phyloP scores from a whole-genome alignment of 2,797 vertebrate species.

The Odontamblyopus lacepedii region DNA sequence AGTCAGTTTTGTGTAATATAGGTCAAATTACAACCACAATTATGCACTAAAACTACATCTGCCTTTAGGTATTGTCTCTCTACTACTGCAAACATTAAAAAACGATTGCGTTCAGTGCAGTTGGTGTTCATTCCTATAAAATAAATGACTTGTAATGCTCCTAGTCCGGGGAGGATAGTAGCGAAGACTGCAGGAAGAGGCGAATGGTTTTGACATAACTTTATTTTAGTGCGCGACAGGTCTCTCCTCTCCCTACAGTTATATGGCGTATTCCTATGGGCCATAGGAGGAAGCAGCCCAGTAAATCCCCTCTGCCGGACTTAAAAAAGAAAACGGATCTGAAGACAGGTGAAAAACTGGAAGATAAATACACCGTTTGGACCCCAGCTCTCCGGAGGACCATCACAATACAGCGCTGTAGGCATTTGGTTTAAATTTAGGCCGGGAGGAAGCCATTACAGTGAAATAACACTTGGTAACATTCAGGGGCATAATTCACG shows the following conservation, averaged over 20 bases:
- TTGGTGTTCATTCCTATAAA: conserved; percentile 96
- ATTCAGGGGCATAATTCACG: conserved; percentile 55
- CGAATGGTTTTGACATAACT: conserved; percentile 97
- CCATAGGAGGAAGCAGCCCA: conserved; percentile 88
- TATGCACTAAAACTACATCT: neutral
- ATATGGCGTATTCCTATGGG: conserved; percentile 90
- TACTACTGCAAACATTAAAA: neutral
- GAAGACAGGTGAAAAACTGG: conserved; percentile 91
- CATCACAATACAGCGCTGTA: conserved; percentile 60
- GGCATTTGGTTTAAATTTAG: conserved; percentile 71
- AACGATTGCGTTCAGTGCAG: conserved; percentile 66
- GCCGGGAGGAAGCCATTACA: conserved; percentile 65
- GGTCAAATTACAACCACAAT: neutral
- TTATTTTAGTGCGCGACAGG: conserved; percentile 89
- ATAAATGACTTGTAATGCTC: conserved; percentile 94
- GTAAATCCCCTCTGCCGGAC: conserved; percentile 88
- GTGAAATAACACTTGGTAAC: conserved; percentile 58
- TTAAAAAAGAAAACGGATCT: conserved; percentile 90
- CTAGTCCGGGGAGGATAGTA: conserved; percentile 84
- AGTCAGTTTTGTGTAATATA: neutral
- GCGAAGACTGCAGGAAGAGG: conserved; percentile 91
- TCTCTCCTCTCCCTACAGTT: conserved; percentile 91
- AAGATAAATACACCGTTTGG: conserved; percentile 72
- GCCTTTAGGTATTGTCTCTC: neutral
- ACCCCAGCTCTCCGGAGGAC: conserved; percentile 55